Conservation (phyloP, 2,113 vertebrate genomes). For the Meles meles region DNA sequence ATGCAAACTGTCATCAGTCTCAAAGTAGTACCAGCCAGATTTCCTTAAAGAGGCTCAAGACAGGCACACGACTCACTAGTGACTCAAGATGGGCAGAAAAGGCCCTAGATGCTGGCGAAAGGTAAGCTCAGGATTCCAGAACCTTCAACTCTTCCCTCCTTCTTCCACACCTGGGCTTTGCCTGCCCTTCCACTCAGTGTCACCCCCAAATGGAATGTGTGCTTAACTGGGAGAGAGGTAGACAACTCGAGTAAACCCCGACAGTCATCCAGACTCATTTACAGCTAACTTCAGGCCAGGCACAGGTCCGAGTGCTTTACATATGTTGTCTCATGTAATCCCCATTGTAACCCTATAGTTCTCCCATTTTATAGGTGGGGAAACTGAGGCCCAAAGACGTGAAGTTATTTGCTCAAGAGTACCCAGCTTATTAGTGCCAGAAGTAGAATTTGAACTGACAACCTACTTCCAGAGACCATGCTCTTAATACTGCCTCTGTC, state of each 20-base stretch:
- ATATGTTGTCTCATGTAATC: background rate
- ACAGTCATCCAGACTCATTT: background rate
- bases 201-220: background rate
- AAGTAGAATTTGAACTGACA: background rate
- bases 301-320: background rate
- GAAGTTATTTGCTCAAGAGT: background rate
- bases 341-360: background rate
- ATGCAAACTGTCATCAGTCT: background rate
- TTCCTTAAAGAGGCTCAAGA: background rate
- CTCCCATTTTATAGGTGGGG: background rate
- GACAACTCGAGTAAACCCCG: too few species aligned
- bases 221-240: background rate
- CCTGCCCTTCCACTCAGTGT: background rate
- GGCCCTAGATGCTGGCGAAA: background rate
- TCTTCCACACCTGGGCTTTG: background rate
- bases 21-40: background rate
- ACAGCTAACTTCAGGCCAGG: background rate
- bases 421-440: background rate
- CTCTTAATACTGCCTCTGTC: background rate
- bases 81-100: background rate
- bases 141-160: background rate
- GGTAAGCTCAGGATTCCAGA: background rate
- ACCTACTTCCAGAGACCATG: background rate
- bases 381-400: background rate
- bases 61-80: background rate